A percentile compares a stretch with the other conserved stretches of the same genome.
Conservation (phyloP, 2,888 invertebrate genomes). For the Plusia festucae region DNA sequence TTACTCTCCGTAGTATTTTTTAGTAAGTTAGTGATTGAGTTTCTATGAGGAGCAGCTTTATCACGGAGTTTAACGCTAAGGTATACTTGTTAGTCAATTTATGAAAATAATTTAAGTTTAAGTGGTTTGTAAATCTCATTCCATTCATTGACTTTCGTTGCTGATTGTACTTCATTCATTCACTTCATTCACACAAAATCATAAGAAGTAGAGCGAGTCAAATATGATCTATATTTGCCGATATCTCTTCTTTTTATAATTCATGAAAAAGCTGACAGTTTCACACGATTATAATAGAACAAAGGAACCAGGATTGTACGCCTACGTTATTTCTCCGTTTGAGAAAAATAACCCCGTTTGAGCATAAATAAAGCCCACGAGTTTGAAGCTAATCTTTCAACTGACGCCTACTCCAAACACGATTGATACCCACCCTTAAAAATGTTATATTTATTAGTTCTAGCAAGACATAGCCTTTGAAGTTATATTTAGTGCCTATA, state of each 20-base stretch:
- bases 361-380: neutral
- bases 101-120: no score
- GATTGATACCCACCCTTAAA: neutral
- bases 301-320: constrained; percentile 7
- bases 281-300: constrained; percentile 35
- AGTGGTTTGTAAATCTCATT: no score
- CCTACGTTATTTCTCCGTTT: neutral
- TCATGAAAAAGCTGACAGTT: constrained; percentile 47
- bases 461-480: neutral
- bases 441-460: neutral
- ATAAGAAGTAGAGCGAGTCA: constrained; percentile 5
- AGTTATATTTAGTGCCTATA: neutral
- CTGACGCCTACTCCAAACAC: neutral
- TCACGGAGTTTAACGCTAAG: no score
- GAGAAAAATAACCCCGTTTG: neutral
- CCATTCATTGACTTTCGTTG: no score
- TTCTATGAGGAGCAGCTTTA: no score
- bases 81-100: no score
- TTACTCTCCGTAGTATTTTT: no score
- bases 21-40: no score
- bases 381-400: neutral
- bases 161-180: no score
- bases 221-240: constrained; percentile 35
- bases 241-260: constrained; percentile 44
- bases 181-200: no score